These are phyloP conservation scores for Orthosia incerta DNA, from an alignment of 2,888 invertebrate species.

Conservation along the genomic window DNA sequence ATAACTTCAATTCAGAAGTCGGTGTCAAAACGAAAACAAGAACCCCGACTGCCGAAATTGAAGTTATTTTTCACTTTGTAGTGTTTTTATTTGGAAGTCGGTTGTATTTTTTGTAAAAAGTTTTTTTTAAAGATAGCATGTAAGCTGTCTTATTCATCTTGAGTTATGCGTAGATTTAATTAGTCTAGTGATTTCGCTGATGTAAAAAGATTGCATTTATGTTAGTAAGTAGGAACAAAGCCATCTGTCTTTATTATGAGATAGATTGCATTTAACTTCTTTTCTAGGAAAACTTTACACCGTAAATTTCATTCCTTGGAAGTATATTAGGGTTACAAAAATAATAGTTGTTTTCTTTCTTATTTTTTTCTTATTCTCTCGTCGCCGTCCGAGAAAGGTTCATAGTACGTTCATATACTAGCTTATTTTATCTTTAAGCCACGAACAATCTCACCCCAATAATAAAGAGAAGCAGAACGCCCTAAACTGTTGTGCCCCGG, in stretches of 20 bases:
- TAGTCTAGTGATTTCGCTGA: neutral
- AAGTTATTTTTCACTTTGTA: too few relatives aligned
- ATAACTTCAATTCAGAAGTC: too few relatives aligned
- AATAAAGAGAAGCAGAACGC: neutral
- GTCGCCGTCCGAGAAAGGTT: too few relatives aligned
- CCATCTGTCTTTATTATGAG: neutral
- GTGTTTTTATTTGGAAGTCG: too few relatives aligned
- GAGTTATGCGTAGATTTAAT: neutral
- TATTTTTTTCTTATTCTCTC: neutral
- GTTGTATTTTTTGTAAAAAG: too few relatives aligned
- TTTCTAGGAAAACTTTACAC: neutral
- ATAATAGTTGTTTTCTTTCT: too few relatives aligned
- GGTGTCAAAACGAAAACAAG: too few relatives aligned
- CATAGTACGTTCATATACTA: too few relatives aligned
- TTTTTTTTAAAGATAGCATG: slow-evolving; percentile 2
- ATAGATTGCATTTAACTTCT: neutral
- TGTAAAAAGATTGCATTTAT: neutral
- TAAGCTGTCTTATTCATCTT: slow-evolving; percentile 2
- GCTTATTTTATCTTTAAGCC: neutral
- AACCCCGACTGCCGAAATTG: too few relatives aligned
- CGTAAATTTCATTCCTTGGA: neutral
- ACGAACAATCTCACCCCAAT: neutral
- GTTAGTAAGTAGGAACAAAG: neutral
- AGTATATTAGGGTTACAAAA: too few relatives aligned
- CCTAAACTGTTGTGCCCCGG: neutral